Evolutionary conservation across 2,888 invertebrate genomes (phyloP).

Genomic region (Blomia tropicalis): DNA sequence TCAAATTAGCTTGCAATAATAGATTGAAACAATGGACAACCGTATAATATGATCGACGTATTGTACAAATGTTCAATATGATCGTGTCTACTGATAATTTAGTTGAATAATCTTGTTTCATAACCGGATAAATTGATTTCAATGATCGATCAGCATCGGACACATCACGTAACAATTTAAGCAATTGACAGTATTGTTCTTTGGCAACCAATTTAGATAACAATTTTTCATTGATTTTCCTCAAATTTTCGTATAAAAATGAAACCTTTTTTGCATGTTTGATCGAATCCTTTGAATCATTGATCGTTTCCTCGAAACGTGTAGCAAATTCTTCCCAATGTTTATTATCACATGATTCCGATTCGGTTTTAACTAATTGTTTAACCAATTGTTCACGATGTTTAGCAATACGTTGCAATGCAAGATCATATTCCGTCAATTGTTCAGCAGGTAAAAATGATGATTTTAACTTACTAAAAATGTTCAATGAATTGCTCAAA

Average conservation of each 20-base stretch:
- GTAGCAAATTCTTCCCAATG: too few relatives aligned
- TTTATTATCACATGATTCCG: not conserved
- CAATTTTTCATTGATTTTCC: not conserved
- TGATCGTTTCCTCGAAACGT: not conserved
- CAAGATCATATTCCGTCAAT: not conserved
- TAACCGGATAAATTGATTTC: not conserved
- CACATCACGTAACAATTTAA: not conserved
- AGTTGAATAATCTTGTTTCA: not conserved
- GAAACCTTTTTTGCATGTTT: not conserved
- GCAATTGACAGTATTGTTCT: not conserved
- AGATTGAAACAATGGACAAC: not conserved
- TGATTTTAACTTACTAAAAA: too few relatives aligned
- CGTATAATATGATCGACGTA: not conserved
- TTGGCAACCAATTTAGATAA: not conserved
- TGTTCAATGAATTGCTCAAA: too few relatives aligned
- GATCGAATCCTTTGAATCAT: not conserved
- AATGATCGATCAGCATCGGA: not conserved
- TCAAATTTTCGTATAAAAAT: not conserved
- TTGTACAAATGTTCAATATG: not conserved
- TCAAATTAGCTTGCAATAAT: not conserved
- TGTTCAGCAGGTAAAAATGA: too few relatives aligned
- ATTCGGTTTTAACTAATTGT: not conserved
- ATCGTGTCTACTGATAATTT: not conserved
- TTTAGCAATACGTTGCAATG: not conserved
- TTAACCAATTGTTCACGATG: not conserved